Conservation (phyloP, 2,113 vertebrate genomes). For the Plecotus auritus region DNA sequence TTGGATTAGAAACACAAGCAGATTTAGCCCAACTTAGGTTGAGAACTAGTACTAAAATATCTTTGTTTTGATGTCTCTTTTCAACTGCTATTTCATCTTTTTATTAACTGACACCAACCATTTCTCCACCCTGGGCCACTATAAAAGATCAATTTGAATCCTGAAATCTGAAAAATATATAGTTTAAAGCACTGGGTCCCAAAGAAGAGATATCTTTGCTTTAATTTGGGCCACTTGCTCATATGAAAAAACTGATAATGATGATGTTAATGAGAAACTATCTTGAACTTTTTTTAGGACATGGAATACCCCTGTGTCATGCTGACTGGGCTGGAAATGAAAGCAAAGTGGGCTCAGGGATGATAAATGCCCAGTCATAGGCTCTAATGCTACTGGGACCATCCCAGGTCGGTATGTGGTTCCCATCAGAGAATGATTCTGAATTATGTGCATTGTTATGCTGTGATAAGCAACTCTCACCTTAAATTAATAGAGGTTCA, state of each 20-base stretch:
- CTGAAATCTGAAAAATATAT: neutral
- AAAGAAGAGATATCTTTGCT: neutral
- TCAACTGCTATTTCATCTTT: neutral
- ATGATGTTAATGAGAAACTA: neutral
- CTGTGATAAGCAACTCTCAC: neutral
- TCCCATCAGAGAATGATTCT: neutral
- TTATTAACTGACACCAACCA: neutral
- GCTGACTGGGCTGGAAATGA: neutral
- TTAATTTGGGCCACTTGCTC: neutral
- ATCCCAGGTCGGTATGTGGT: accelerated
- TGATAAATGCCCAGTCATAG: neutral
- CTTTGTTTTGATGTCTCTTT: constrained; percentile 1
- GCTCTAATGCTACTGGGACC: neutral
- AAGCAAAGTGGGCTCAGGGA: neutral
- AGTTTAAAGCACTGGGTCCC: neutral
- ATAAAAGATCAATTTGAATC: neutral
- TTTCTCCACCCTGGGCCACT: neutral
- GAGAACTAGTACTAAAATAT: neutral
- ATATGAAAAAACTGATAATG: neutral
- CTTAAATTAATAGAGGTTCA: neutral
- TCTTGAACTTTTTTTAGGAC: neutral
- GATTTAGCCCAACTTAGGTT: neutral
- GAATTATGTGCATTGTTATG: neutral
- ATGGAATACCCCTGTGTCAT: neutral
- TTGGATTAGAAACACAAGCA: neutral